Evolutionary conservation across 1,140 invertebrate genomes (phyloP), one percentile per base, ranked within the genome.

Genomic region (Drosophila takahashii): DNA sequence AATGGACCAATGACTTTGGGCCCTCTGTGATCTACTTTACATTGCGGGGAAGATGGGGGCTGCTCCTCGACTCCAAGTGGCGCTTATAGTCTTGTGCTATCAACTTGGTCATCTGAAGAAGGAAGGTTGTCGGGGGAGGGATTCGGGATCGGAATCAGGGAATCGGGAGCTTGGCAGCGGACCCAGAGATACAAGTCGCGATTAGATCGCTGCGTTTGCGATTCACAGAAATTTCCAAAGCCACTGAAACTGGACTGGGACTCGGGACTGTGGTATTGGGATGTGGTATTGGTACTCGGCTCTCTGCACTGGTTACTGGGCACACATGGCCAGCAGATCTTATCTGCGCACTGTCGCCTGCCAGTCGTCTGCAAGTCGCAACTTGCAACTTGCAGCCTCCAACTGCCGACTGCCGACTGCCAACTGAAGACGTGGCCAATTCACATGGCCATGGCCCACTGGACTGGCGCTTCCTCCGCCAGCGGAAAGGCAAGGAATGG

Each of bases 221-320:
- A 79, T 87, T 87, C 84, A 87, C 77, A 84, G 79, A 80, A 87
- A 87, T 87, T 84, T 86, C 72, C 78, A 76, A 65, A 75, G 83
- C 65, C 13, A 69, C 42, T 56, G 62, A 39, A 44, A 64, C 62
- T 66, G 64, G 64, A 67, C 64, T 67, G 64, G n/a, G 42, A 64
- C 53, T 64, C 36, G n/a, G 52, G n/a, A 61, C 29, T 37, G 15
- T n/a, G 39, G 39, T 41, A 41, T 41, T 34, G 26, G 50, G 18
- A 52, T 41, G 41, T 57, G 45, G 61, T 36, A 45, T 57, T 64
- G 52, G 59, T 34, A 54, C 50, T 39, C 41, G 44, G 62, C 71
- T 81, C 39, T 41, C n/a, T 6, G n/a, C 13, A 62, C 57, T 64
- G 60, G 22, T 39, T 18, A 66, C 64, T 70, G 76, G 41, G 75